Evolutionary conservation across 2,113 vertebrate species (phyloP).

Genomic region (Geothlypis trichas): DNA sequence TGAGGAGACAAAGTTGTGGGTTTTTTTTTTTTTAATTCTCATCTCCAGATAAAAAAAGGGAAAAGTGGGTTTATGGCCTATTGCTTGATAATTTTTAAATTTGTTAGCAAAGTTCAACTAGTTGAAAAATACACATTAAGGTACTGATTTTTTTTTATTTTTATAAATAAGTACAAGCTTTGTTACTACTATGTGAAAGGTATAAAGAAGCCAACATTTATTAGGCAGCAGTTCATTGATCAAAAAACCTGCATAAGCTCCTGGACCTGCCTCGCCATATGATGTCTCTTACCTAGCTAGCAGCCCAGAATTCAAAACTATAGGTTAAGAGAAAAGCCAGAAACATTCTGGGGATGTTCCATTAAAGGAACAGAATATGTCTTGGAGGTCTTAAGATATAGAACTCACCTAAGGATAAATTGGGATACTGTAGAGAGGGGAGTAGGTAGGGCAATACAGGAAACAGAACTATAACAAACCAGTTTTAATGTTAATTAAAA

Average conservation of each 20-base stretch:
- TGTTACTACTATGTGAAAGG: neutral
- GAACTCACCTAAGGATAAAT: neutral
- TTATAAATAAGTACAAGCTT: neutral
- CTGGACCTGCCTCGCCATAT: neutral
- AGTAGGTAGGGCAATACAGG: neutral
- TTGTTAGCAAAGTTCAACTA: neutral
- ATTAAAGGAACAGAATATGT: neutral
- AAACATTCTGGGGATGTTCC: neutral
- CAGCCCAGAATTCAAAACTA: neutral
- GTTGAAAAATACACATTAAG: neutral
- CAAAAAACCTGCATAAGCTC: neutral
- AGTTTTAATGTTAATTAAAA: neutral
- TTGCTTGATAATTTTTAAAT: neutral
- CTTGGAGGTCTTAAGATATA: neutral
- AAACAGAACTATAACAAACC: neutral
- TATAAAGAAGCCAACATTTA: neutral
- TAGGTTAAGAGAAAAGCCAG: neutral
- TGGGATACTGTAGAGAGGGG: neutral
- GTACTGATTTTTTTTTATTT: neutral
- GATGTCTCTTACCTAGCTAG: neutral
- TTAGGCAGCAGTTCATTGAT: neutral
- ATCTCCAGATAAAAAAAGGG: neutral
- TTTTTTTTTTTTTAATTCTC: neutral
- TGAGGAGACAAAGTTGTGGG: neutral
- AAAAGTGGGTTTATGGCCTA: neutral